Evolutionary conservation across 2,797 vertebrate genomes (phyloP).

Genomic region (Setipinna tenuifilis): DNA sequence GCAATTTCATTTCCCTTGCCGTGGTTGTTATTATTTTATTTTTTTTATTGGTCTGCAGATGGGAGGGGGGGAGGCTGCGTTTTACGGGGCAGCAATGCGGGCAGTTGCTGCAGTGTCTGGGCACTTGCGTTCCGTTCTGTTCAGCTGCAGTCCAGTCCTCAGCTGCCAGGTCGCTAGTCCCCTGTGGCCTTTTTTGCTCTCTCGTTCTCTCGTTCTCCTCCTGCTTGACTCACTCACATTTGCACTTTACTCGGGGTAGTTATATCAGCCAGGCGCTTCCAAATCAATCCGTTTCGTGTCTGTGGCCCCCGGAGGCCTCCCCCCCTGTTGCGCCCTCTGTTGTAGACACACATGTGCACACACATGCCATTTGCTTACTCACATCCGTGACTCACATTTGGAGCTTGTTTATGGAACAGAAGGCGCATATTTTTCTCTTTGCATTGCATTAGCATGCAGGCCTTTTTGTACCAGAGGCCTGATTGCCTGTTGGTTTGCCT

Average conservation of each 20-base stretch:
- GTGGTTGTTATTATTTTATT: background rate
- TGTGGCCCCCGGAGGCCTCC: background rate
- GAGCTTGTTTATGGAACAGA: background rate
- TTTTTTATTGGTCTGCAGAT: background rate
- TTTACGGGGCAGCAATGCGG: background rate
- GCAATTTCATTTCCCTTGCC: background rate
- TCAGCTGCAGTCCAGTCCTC: conserved; percentile 17
- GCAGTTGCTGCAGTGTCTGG: background rate
- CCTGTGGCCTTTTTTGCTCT: background rate
- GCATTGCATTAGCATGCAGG: background rate
- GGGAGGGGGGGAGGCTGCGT: background rate
- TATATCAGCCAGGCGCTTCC: conserved; percentile 15
- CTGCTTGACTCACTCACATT: background rate
- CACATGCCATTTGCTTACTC: background rate
- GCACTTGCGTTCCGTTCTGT: background rate
- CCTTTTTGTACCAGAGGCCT: background rate
- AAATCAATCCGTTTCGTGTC: conserved; percentile 3
- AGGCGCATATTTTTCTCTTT: background rate
- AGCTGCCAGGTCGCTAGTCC: conserved; percentile 34
- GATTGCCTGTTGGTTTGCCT: background rate
- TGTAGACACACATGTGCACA: background rate
- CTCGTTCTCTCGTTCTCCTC: background rate
- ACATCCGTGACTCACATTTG: background rate
- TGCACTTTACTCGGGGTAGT: conserved; percentile 18
- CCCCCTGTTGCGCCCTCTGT: background rate